These are phyloP conservation scores for Gasterosteus aculeatus DNA, from an alignment of 2,113 vertebrate genomes.

Conservation along the genomic window DNA sequence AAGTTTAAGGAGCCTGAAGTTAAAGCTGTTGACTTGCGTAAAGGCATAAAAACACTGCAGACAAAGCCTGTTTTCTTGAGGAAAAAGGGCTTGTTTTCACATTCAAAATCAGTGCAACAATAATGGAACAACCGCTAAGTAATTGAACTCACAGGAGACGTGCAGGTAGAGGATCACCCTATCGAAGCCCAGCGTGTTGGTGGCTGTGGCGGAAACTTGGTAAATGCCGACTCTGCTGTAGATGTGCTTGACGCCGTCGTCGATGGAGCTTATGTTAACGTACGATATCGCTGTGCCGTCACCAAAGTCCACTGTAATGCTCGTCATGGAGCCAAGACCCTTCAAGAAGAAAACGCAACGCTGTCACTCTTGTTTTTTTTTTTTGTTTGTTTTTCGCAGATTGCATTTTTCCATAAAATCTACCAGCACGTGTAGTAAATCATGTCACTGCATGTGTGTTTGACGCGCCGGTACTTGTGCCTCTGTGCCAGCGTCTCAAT, in stretches of 20 bases:
- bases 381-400: slow-evolving; percentile 1
- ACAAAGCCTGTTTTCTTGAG: not conserved
- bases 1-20: slow-evolving; percentile 43
- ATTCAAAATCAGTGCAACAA: not conserved
- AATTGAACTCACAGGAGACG: slow-evolving; percentile 85
- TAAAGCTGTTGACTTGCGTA: not conserved
- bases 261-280: slow-evolving; percentile 90
- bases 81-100: not conserved
- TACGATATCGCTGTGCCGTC: slow-evolving; percentile 90
- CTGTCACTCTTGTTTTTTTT: slow-evolving; percentile 33
- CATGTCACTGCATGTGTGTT: slow-evolving; percentile 49
- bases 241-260: slow-evolving; percentile 90
- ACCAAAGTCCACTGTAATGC: slow-evolving; percentile 92
- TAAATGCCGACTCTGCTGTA: slow-evolving; percentile 92
- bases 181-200: slow-evolving; percentile 90
- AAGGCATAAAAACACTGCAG: not conserved
- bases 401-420: slow-evolving; percentile 41
- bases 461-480: slow-evolving; percentile 18
- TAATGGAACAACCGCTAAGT: not conserved
- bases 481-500: slow-evolving; percentile 43
- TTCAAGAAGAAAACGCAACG: slow-evolving; percentile 60
- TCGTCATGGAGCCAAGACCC: slow-evolving; percentile 90
- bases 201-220: slow-evolving; percentile 86
- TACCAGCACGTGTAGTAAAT: slow-evolving; percentile 34
- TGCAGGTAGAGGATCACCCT: slow-evolving; percentile 90